Percentiles rank a stretch among this genome's conserved stretches.
These are phyloP conservation scores for Rhagonycha lutea DNA, from an alignment of 2,888 invertebrate species.

Conservation along the genomic window DNA sequence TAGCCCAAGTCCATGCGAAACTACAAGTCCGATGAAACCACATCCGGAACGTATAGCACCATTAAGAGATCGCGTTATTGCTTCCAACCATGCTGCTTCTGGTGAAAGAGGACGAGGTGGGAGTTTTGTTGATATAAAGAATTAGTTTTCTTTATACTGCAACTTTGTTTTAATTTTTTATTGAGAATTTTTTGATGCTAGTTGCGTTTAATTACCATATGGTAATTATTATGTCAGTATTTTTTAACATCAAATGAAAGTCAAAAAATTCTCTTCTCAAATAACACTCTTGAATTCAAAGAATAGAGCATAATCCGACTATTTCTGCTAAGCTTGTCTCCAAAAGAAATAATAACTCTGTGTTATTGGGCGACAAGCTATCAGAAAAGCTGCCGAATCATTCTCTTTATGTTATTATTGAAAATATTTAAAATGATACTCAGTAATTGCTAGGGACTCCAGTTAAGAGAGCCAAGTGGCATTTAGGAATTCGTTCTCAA, in stretches of 20 bases:
- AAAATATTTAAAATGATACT: conserved; percentile 5
- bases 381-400: no score
- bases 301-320: no score
- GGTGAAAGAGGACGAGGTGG: conserved; percentile 51
- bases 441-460: conserved; percentile 62
- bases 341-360: background rate
- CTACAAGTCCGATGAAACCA: conserved; percentile 66
- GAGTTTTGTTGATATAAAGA: background rate
- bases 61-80: conserved; percentile 60
- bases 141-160: background rate
- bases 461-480: conserved; percentile 97
- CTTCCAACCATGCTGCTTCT: conserved; percentile 51
- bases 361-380: background rate
- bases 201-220: no score
- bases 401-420: background rate
- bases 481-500: conserved; percentile 97
- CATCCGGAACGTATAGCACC: conserved; percentile 94
- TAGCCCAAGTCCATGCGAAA: conserved; percentile 48
- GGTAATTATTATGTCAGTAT: no score
- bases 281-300: no score
- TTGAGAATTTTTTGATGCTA: background rate
- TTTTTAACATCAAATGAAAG: background rate
- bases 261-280: background rate
- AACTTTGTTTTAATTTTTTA: background rate
- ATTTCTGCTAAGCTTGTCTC: background rate